Conservation (phyloP, 2,888 invertebrate species). For the Sminthurinus aureus region DNA sequence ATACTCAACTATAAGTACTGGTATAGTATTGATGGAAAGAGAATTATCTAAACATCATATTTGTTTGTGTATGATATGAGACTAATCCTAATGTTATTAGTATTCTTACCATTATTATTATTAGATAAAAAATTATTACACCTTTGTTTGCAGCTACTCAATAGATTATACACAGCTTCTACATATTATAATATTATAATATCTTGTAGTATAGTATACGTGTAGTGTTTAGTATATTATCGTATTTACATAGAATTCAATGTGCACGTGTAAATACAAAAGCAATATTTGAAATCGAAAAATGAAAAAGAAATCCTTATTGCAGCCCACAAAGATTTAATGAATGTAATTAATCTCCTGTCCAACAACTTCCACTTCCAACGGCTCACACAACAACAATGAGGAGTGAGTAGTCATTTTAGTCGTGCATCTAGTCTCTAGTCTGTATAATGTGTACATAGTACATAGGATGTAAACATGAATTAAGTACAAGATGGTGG, state of each 20-base stretch:
- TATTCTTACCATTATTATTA: no score
- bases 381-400: conserved; percentile 1
- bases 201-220: no score
- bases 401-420: neutral
- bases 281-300: conserved; percentile 30
- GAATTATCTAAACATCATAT: neutral
- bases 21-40: neutral
- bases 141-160: neutral
- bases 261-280: neutral
- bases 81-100: neutral
- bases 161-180: neutral
- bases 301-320: conserved; percentile 29
- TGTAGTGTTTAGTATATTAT: neutral
- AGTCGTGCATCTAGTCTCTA: no score
- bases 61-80: neutral
- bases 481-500: no score
- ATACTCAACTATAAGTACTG: no score
- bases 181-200: neutral
- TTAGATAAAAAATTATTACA: no score
- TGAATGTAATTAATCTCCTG: conserved; percentile 45
- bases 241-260: neutral
- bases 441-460: neutral
- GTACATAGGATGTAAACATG: conserved; percentile 8
- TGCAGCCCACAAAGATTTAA: conserved; percentile 37
- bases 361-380: conserved; percentile 25